phyloP scores from a whole-genome alignment of 2,797 vertebrate species.

The Scyliorhinus canicula region DNA sequence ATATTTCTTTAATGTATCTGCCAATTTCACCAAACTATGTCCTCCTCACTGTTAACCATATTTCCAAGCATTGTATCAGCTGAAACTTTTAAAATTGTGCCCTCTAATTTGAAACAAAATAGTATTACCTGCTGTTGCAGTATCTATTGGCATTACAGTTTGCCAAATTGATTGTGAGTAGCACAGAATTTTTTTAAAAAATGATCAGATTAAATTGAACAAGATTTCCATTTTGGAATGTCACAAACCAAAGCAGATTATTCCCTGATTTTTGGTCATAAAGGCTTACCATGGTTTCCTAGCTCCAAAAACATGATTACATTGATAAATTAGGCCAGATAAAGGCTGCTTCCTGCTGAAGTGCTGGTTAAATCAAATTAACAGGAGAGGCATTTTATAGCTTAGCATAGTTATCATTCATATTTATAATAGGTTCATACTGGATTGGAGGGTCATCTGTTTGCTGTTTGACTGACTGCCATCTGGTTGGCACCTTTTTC shows the following conservation, averaged over 20 bases:
- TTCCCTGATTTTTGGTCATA: neutral
- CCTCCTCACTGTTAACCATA: neutral
- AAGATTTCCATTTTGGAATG: neutral
- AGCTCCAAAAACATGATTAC: neutral
- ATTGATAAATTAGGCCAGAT: constrained; percentile 26
- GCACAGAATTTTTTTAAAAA: neutral
- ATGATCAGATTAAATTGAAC: neutral
- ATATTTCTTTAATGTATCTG: no score
- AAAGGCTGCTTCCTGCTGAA: neutral
- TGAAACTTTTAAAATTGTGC: neutral
- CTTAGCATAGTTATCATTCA: neutral
- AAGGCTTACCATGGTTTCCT: neutral
- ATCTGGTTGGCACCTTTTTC: neutral
- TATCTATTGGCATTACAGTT: no score
- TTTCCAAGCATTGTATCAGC: neutral
- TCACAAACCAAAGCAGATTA: neutral
- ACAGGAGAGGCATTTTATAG: neutral
- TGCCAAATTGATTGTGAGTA: neutral
- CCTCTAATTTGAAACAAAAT: neutral
- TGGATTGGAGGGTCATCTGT: neutral
- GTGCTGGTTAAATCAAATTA: constrained; percentile 7
- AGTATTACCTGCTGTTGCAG: neutral
- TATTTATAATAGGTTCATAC: constrained; percentile 1
- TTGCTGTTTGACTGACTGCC: neutral
- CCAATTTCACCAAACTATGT: neutral